Evolutionary conservation across 2,113 vertebrate species (phyloP).

Genomic region (Ploceus nigricollis): DNA sequence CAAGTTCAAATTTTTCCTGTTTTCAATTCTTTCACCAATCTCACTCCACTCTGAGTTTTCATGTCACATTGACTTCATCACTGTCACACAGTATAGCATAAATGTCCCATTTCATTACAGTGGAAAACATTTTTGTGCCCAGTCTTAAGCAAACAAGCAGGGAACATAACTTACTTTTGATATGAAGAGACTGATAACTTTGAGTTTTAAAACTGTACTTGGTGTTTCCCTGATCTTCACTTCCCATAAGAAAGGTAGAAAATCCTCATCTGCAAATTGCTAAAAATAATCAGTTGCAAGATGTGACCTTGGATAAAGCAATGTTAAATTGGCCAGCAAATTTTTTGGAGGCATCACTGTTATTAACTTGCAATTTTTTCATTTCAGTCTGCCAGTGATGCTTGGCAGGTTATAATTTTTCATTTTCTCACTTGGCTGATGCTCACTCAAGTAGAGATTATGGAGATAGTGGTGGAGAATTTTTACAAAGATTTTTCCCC

Average conservation of each 20-base stretch:
- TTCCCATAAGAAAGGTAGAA: slow-evolving; percentile 46
- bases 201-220: slow-evolving; percentile 51
- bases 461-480: slow-evolving; percentile 75
- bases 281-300: slow-evolving; percentile 73
- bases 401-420: slow-evolving; percentile 89
- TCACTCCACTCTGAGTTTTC: neutral
- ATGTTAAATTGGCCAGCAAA: slow-evolving; percentile 82
- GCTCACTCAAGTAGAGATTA: slow-evolving; percentile 85
- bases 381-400: slow-evolving; percentile 86
- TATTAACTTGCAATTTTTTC: slow-evolving; percentile 86
- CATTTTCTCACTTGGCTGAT: slow-evolving; percentile 84
- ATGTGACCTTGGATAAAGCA: slow-evolving; percentile 83
- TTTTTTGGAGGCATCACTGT: slow-evolving; percentile 76
- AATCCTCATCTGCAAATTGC: slow-evolving; percentile 71
- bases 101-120: neutral
- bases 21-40: neutral
- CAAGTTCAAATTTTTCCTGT: neutral
- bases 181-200: slow-evolving; percentile 51
- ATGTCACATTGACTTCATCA: neutral
- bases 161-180: slow-evolving; percentile 1
- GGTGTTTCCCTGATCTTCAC: slow-evolving; percentile 48
- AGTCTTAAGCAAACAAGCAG: slow-evolving; percentile 55
- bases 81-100: neutral
- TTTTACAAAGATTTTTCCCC: slow-evolving; percentile 74
- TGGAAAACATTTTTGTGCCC: slow-evolving; percentile 9